Conservation (phyloP, 2,797 vertebrate genomes). For the Pantherophis vulpinus region DNA sequence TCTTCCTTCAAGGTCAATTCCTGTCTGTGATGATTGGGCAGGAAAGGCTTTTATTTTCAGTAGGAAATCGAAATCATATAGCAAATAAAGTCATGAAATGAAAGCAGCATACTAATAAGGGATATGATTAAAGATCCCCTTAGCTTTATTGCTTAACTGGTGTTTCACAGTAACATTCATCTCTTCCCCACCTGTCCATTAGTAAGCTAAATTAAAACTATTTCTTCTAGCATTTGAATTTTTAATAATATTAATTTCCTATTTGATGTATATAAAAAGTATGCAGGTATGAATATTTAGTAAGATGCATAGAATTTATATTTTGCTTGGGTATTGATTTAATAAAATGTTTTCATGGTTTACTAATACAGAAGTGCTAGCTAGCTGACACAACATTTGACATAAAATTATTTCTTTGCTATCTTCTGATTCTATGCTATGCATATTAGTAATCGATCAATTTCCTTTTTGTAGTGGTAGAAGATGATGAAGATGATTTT, state of each 20-base stretch:
- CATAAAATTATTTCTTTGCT: background rate
- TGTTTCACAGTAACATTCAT: background rate
- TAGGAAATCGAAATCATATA: background rate
- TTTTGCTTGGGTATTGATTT: background rate
- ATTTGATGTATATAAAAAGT: background rate
- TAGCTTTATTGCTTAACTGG: background rate
- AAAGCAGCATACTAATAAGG: background rate
- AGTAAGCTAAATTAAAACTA: background rate
- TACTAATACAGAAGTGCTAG: background rate
- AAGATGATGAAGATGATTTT: conserved; percentile 95
- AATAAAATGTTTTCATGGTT: background rate
- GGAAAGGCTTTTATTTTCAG: background rate
- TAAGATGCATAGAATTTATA: background rate
- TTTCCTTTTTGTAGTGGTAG: conserved; percentile 74
- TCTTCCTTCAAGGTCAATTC: background rate
- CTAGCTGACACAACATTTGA: background rate
- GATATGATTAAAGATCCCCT: background rate
- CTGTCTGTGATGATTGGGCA: background rate
- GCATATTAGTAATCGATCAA: background rate
- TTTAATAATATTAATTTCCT: background rate
- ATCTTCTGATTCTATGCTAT: background rate
- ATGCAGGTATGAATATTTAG: background rate
- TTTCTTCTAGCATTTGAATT: background rate
- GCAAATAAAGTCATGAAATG: background rate
- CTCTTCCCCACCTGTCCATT: background rate